Base-by-base conservation (phyloP, 1,140 invertebrate species). In the Ptiloglossa arizonensis region DNA sequence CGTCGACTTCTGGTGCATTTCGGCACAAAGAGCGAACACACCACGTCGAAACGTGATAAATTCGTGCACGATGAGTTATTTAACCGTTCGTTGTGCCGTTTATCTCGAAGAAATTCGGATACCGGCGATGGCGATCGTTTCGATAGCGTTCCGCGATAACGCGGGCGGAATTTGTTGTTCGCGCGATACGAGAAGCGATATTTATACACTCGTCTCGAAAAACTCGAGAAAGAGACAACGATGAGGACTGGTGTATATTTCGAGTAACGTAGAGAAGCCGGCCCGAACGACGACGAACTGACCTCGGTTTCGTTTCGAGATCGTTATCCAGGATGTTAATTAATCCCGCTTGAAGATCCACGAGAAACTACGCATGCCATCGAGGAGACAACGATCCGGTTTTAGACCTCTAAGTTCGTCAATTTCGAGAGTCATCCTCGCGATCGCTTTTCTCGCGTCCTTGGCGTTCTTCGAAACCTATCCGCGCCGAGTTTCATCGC, bases 281-380 rank as follows among this genome's bases (percentile, higher is more conserved):
- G 17, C 8, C 22, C 22, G 63, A 66, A 80, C 77, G 68, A 80
- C 77, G 68, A 57, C 59, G 44, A 70, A 74, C 71, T 72, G 79
- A 79, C 69, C 86, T 83, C 73, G 60, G 80, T 78, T 60, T 64
- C 69, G 54, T 79, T 81, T 81, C 74, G 73, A 79, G 81, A 82
- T 88, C n/a, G 44, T 81, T 86, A 86, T 88, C 85, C 70, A 38
- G 54, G 54, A 79, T 80, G 87, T 81, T 88, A 88, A 89, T 89
- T 89, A 87, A 87, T 89, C 71, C 80, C 83, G 83, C 24, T 62
- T 62, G 46, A 80, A 82, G 83, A 79, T 77, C 62, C 80, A 81
- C 56, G 87, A 82, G 85, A 85, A 85, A 86, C 80, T 78, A 74
- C 71, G 67, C 80, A 35, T 60, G 74, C 63, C 72, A 72, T 60